phyloP scores from a whole-genome alignment of 2,888 invertebrate species.

The Drosophila parthenogenetica region DNA sequence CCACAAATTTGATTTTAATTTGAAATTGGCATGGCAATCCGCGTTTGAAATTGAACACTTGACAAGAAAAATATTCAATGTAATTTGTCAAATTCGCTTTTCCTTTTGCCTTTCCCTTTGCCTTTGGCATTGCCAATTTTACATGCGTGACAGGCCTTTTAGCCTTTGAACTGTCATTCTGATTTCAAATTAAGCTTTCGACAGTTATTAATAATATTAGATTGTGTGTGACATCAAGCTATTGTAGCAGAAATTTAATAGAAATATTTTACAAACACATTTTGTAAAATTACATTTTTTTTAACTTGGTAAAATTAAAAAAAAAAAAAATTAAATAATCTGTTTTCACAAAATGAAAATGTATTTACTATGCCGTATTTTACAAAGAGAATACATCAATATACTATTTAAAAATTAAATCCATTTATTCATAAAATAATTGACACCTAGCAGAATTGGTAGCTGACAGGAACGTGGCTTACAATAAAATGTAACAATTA shows the following conservation, averaged over 20 bases:
- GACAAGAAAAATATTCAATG: slow-evolving; percentile 11
- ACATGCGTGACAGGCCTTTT: slow-evolving; percentile 13
- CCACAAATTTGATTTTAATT: slow-evolving; percentile 64
- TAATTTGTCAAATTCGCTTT: slow-evolving; percentile 8
- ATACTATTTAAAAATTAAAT: too few relatives aligned
- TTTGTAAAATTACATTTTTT: too few relatives aligned
- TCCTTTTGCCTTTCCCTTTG: not conserved
- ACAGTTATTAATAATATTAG: not conserved
- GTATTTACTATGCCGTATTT: too few relatives aligned
- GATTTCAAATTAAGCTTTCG: not conserved
- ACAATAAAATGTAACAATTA: too few relatives aligned
- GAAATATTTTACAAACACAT: too few relatives aligned
- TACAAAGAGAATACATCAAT: too few relatives aligned
- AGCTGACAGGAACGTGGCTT: too few relatives aligned
- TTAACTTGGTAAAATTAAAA: too few relatives aligned
- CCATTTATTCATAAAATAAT: too few relatives aligned
- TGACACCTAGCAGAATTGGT: too few relatives aligned
- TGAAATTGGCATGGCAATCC: slow-evolving; percentile 43
- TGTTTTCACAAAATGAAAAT: too few relatives aligned
- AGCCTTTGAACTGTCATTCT: not conserved
- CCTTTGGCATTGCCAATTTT: not conserved
- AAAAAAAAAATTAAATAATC: too few relatives aligned
- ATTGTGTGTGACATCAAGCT: not conserved
- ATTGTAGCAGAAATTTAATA: not conserved
- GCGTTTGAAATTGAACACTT: slow-evolving; percentile 40